A percentile compares a stretch with the other conserved stretches of the same genome.
phyloP scores from a whole-genome alignment of 2,888 invertebrate genomes.

The Drosophila yooni region DNA sequence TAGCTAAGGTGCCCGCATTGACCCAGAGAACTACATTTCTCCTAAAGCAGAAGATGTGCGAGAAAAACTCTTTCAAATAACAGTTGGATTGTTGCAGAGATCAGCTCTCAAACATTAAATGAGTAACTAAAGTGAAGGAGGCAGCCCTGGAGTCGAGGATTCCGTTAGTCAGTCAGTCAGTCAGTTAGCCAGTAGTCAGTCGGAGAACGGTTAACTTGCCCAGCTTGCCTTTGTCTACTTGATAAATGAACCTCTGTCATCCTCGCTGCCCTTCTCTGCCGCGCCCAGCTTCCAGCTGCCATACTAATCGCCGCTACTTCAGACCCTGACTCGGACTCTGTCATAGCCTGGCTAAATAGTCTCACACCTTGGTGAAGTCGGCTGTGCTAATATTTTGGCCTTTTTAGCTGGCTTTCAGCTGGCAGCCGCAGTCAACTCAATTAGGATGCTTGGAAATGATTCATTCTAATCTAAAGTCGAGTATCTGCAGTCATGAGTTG shows the following conservation, averaged over 20 bases:
- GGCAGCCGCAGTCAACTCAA: slow-evolving; percentile 67
- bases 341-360: slow-evolving; percentile 67
- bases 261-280: slow-evolving; percentile 40
- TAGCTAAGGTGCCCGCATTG: slow-evolving; percentile 77
- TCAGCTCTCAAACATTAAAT: slow-evolving; percentile 50
- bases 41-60: slow-evolving; percentile 26
- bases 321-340: slow-evolving; percentile 23
- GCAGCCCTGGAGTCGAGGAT: slow-evolving; percentile 23
- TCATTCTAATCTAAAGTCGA: slow-evolving; percentile 78
- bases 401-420: slow-evolving; percentile 50
- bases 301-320: slow-evolving; percentile 67
- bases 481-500: slow-evolving; percentile 77
- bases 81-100: slow-evolving; percentile 43
- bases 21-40: slow-evolving; percentile 77
- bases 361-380: slow-evolving; percentile 70
- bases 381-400: slow-evolving; percentile 71
- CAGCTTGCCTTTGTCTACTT: slow-evolving; percentile 52
- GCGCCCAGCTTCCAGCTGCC: slow-evolving; percentile 30
- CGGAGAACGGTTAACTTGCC: slow-evolving; percentile 65
- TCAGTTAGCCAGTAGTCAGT: slow-evolving; percentile 36
- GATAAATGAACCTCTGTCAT: slow-evolving; percentile 73
- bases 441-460: slow-evolving; percentile 78
- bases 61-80: slow-evolving; percentile 38
- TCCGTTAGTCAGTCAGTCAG: slow-evolving; percentile 38
- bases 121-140: slow-evolving; percentile 69